Conservation (phyloP, 2,113 vertebrate species). For the Sisor rabdophorus region DNA sequence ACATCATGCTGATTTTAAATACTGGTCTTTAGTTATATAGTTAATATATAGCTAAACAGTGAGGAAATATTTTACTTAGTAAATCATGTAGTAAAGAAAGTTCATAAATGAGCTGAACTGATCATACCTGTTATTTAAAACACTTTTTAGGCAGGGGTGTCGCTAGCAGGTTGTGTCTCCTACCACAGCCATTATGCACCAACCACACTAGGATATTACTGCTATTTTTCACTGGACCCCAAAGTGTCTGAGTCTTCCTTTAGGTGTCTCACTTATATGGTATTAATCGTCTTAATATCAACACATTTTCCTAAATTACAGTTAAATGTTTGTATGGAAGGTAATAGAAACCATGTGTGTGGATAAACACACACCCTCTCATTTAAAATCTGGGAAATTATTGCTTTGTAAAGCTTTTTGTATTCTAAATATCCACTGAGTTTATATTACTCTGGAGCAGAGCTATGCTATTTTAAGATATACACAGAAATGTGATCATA, state of each 20-base stretch:
- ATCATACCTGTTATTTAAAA: background rate
- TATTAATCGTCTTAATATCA: background rate
- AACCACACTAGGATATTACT: no score
- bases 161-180: no score
- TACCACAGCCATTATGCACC: no score
- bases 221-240: no score
- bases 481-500: background rate
- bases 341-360: background rate
- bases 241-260: no score
- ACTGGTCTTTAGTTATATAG: background rate
- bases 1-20: background rate
- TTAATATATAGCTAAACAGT: background rate
- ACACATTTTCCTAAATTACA: background rate
- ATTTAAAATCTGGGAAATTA: background rate
- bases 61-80: background rate
- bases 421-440: background rate
- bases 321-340: background rate
- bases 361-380: no score
- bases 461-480: constrained; percentile 10
- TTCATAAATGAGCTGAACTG: background rate
- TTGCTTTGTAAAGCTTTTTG: background rate
- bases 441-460: background rate
- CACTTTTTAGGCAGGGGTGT: no score
- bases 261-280: background rate
- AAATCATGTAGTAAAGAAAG: no score